Percentiles rank a stretch among this genome's conserved stretches.
Conservation (phyloP, 2,888 invertebrate species). For the Mantis religiosa region DNA sequence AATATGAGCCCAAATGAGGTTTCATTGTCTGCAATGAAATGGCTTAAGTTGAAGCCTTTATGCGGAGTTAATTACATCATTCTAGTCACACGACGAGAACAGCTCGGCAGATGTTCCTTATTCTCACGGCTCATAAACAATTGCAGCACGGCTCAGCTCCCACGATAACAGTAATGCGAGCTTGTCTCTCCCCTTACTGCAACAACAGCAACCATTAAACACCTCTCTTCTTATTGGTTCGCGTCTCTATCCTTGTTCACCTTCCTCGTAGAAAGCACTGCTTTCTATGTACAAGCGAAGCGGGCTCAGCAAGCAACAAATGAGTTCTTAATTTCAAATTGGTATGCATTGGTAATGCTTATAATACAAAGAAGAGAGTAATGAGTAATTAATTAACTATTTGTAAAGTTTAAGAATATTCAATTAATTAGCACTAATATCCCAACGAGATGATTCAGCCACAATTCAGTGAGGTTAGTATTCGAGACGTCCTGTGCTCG, state of each 20-base stretch:
- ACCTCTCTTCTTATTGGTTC: background rate
- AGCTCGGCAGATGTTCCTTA: background rate
- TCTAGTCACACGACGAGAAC: background rate
- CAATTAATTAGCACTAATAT: no score
- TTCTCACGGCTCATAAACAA: background rate
- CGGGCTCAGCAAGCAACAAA: no score
- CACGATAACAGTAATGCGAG: background rate
- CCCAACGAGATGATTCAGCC: no score
- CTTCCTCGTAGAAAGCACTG: no score
- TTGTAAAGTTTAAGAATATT: no score
- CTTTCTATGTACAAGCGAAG: no score
- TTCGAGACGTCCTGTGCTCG: no score
- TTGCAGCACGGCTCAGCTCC: background rate
- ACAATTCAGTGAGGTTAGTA: no score
- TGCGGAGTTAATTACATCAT: background rate
- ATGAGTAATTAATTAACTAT: no score
- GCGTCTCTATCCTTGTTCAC: background rate
- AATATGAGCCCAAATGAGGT: background rate
- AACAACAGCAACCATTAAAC: background rate
- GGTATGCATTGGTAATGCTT: no score
- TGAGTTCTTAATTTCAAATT: no score
- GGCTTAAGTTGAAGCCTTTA: background rate
- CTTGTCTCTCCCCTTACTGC: background rate
- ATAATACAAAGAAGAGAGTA: no score
- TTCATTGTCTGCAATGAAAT: background rate